These are phyloP conservation scores for Scolanthus callimorphus DNA, from an alignment of 92 coral and sea anemone species.

Conservation along the genomic window DNA sequence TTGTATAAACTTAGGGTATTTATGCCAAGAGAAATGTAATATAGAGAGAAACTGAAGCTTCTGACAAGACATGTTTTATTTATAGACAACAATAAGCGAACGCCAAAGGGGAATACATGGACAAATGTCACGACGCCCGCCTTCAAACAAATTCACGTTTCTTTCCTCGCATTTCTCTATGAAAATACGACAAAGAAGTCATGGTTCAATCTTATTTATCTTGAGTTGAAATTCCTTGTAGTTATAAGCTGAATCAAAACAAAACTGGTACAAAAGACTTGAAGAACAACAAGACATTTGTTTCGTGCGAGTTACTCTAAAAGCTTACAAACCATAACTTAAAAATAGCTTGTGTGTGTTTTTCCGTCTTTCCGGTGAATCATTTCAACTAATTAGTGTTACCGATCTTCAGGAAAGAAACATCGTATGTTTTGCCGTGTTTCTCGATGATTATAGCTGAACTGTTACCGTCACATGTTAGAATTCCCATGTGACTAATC, in stretches of 20 bases:
- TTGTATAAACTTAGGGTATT: neutral
- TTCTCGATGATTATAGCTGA: neutral
- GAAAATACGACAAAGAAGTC: too few relatives aligned
- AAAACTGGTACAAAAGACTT: too few relatives aligned
- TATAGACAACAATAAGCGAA: neutral
- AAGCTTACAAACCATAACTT: too few relatives aligned
- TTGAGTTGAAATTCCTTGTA: too few relatives aligned
- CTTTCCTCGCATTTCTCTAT: neutral
- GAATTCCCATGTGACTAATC: constrained; percentile 25
- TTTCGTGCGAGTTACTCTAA: too few relatives aligned
- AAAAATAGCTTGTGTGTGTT: too few relatives aligned
- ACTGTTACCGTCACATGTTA: constrained; percentile 32
- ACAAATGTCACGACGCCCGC: neutral
- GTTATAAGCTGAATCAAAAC: too few relatives aligned
- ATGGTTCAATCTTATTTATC: too few relatives aligned
- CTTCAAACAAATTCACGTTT: neutral
- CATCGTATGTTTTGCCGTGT: neutral
- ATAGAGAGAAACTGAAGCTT: neutral
- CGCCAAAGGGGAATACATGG: neutral
- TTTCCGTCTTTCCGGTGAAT: too few relatives aligned
- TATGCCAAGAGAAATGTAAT: neutral
- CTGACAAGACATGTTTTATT: neutral
- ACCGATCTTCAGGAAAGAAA: too few relatives aligned
- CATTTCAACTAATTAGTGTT: too few relatives aligned
- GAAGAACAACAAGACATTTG: too few relatives aligned